Percentiles rank a stretch among this genome's conserved stretches.
phyloP scores from a whole-genome alignment of 2,888 invertebrate species.

The Abrostola triplasia region DNA sequence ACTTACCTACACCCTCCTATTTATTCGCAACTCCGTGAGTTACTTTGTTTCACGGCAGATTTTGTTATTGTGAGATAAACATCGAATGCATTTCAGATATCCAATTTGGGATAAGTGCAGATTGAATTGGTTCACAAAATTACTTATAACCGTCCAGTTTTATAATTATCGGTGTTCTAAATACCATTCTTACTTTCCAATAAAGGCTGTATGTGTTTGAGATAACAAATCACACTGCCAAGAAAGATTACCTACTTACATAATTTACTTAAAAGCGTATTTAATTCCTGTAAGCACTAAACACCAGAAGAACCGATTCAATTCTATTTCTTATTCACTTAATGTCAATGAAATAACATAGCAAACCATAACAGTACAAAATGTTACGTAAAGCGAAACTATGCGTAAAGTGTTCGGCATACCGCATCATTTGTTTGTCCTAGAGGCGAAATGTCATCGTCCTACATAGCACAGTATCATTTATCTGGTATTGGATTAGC shows the following conservation, averaged over 20 bases:
- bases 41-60: slow-evolving; percentile 53
- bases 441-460: slow-evolving; percentile 62
- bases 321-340: slow-evolving; percentile 39
- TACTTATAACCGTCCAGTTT: slow-evolving; percentile 43
- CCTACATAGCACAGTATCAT: slow-evolving; percentile 72
- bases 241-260: slow-evolving; percentile 8
- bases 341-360: slow-evolving; percentile 48
- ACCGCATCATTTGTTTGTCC: slow-evolving; percentile 59
- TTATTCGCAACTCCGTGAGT: slow-evolving; percentile 39
- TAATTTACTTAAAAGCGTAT: slow-evolving; percentile 17
- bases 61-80: slow-evolving; percentile 44
- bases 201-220: slow-evolving; percentile 20
- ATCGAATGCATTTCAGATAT: slow-evolving; percentile 46
- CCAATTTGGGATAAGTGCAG: slow-evolving; percentile 49
- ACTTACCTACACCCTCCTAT: slow-evolving; percentile 56
- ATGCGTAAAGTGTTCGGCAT: slow-evolving; percentile 45
- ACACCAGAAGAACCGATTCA: slow-evolving; percentile 30
- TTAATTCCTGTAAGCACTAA: slow-evolving; percentile 31
- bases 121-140: slow-evolving; percentile 41
- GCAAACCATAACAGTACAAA: slow-evolving; percentile 40
- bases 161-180: slow-evolving; percentile 43
- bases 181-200: slow-evolving; percentile 31
- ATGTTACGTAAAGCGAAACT: slow-evolving; percentile 44
- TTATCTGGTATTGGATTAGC: slow-evolving; percentile 76
- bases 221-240: slow-evolving; percentile 18